phyloP scores from a whole-genome alignment of 2,113 vertebrate species.

The Guaruba guarouba region DNA sequence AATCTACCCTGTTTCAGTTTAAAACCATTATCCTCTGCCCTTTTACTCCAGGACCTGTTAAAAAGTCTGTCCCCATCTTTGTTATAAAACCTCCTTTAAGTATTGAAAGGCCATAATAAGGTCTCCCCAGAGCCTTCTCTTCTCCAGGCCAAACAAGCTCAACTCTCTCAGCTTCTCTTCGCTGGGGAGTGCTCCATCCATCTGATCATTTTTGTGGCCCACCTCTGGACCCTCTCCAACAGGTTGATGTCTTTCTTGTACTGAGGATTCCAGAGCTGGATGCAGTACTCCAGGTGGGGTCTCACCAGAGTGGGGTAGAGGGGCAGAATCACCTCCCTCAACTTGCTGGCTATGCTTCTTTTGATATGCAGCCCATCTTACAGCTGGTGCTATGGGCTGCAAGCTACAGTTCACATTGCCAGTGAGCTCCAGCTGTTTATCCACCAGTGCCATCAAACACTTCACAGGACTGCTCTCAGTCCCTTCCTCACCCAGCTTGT shows the following conservation, averaged over 20 bases:
- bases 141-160: neutral
- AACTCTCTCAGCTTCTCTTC: neutral
- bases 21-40: accelerated
- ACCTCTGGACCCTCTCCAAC: accelerated
- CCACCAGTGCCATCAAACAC: neutral
- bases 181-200: accelerated
- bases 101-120: neutral
- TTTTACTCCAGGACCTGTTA: neutral
- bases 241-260: accelerated
- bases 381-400: accelerated
- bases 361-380: neutral
- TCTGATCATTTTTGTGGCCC: accelerated
- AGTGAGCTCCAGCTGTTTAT: accelerated
- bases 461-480: neutral
- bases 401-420: accelerated
- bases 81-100: neutral
- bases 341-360: accelerated
- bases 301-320: neutral
- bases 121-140: accelerated
- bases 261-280: neutral
- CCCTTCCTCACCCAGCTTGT: neutral
- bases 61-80: neutral
- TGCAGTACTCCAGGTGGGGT: accelerated
- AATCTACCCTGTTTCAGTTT: neutral
- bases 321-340: accelerated